These are phyloP conservation scores for Idaea biselata DNA, from an alignment of 2,888 invertebrate genomes.

Conservation along the genomic window DNA sequence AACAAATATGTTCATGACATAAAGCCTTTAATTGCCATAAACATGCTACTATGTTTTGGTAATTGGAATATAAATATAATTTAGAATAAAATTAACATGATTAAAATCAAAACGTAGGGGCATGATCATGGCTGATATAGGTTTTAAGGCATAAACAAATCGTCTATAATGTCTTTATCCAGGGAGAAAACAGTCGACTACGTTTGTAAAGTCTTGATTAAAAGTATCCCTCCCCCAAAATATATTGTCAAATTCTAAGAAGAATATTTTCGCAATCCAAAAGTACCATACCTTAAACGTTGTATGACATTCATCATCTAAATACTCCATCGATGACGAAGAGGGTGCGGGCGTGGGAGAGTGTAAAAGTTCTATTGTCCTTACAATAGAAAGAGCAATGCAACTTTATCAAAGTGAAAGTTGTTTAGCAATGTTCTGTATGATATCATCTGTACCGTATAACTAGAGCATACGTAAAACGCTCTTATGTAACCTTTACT, in stretches of 20 bases:
- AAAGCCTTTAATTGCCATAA: too few relatives aligned
- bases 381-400: constrained; percentile 51
- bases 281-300: background rate
- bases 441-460: constrained; percentile 24
- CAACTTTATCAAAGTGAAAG: constrained; percentile 69
- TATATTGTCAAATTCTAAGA: background rate
- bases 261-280: background rate
- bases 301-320: constrained; percentile 30
- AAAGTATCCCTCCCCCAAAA: too few relatives aligned
- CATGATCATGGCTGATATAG: too few relatives aligned
- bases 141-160: too few relatives aligned
- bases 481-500: background rate
- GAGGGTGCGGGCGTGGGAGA: constrained; percentile 59
- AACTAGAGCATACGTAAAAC: background rate
- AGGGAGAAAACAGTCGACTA: too few relatives aligned
- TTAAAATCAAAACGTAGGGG: too few relatives aligned
- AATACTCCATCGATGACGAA: constrained; percentile 43
- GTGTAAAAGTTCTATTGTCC: constrained; percentile 60
- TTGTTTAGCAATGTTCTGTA: constrained; percentile 37
- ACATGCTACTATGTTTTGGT: too few relatives aligned
- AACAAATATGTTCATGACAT: too few relatives aligned
- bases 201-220: too few relatives aligned
- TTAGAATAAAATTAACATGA: too few relatives aligned
- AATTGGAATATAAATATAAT: too few relatives aligned
- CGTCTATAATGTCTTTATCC: too few relatives aligned